Conservation (phyloP, 2,888 invertebrate genomes). For the Bellardia pandia region DNA sequence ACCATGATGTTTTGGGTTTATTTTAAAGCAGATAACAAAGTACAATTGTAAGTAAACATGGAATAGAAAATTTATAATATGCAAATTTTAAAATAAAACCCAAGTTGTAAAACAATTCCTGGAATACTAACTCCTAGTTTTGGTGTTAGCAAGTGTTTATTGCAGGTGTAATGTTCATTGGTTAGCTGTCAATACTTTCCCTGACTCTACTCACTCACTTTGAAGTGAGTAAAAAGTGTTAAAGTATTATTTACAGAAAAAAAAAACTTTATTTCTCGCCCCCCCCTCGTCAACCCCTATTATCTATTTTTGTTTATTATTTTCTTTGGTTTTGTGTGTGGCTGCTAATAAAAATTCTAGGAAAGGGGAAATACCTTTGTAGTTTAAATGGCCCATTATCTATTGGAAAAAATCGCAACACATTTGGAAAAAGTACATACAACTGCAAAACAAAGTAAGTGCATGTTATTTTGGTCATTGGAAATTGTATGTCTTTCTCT, state of each 20-base stretch:
- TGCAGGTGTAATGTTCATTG: too few species aligned
- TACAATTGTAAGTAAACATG: not conserved
- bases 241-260: too few species aligned
- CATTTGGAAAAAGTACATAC: constrained; percentile 9
- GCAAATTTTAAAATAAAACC: too few species aligned
- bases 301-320: not conserved
- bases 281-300: too few species aligned
- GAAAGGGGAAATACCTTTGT: constrained; percentile 42
- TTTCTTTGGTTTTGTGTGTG: not conserved
- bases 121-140: too few species aligned
- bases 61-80: too few species aligned
- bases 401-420: constrained; percentile 15
- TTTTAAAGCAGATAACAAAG: not conserved
- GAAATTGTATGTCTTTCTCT: not conserved
- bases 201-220: too few species aligned
- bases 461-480: constrained; percentile 33
- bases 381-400: constrained; percentile 35
- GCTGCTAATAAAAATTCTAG: constrained; percentile 5
- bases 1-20: not conserved
- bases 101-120: too few species aligned
- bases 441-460: not conserved
- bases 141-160: too few species aligned
- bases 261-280: too few species aligned
- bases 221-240: too few species aligned
- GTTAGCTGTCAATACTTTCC: too few species aligned